Base-by-base conservation (phyloP, 2,797 vertebrate genomes). In the Melanotaenia boesemani region DNA sequence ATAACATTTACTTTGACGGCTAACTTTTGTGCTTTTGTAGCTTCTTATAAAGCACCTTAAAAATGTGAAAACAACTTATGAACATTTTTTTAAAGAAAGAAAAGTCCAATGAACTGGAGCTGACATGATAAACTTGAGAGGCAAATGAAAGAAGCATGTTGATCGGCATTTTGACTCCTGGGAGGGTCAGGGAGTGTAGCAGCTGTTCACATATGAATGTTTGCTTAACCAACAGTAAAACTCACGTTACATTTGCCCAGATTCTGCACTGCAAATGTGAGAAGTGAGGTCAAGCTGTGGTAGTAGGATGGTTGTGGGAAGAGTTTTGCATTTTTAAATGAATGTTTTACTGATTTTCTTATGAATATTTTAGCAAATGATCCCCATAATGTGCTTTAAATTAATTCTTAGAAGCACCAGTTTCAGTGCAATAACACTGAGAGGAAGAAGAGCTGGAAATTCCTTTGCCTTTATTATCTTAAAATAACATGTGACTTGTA, bases 131-230 rank as follows among this genome's bases (percentile, higher is more conserved):
- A 41, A 4, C n/a, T 63, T 7, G 80, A 76, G 72, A 84, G 67
- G 48, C 60, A 34, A 81, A 70, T 16, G 54, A 78, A 72, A 52
- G 58, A 52, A 55, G 69, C 50, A 63, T 13, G 74, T 44, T 60
- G 57, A 36, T 44, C 73, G 52, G 69, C 50, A 63, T 13, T 73
- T 44, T 60, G 57, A 36, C 48, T 26, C 67, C 59, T 56, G 63
- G 71, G 76, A 88, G 76, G 37, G 72, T 69, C 62, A 68, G 70
- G 86, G 76, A 76, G 84, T 77, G 80, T 59, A 70, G 77, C 93
- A 86, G 90, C 91, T 93, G 92, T 88, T 88, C 91, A 93, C 87
- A 92, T 72, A 89, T 6, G 71, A 63, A 59, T 76, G 90, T 93
- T 93, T 93, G 86, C 90, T 83, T 75, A 46, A 74, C 70, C 48